A percentile compares a stretch with the other conserved stretches of the same genome.
phyloP scores from a whole-genome alignment of 2,797 vertebrate genomes.

The Menidia menidia region DNA sequence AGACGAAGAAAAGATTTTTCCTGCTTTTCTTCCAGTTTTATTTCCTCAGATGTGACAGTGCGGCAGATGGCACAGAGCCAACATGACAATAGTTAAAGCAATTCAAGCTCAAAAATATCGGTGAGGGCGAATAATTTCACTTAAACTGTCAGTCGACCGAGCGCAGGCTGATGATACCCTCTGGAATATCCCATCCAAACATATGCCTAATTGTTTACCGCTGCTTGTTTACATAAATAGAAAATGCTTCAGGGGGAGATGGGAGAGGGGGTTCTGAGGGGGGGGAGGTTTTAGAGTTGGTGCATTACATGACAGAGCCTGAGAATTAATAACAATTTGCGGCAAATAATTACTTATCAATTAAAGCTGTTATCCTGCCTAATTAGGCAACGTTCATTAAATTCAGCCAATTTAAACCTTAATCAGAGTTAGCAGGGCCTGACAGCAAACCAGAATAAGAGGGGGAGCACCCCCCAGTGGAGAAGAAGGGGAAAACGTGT shows the following conservation, averaged over 20 bases:
- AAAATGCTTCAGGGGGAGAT: constrained; percentile 64
- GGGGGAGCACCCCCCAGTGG: constrained; percentile 85
- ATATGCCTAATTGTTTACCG: constrained; percentile 79
- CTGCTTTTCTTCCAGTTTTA: constrained; percentile 1
- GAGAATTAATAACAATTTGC: constrained; percentile 81
- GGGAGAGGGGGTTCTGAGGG: neutral
- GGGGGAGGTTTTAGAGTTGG: constrained; percentile 51
- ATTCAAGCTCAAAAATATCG: constrained; percentile 77
- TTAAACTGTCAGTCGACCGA: constrained; percentile 57
- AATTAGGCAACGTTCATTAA: constrained; percentile 94
- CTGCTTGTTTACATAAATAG: constrained; percentile 80
- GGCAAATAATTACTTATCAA: constrained; percentile 85
- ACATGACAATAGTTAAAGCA: constrained; percentile 82
- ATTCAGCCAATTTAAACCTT: constrained; percentile 96
- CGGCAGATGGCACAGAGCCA: constrained; percentile 40
- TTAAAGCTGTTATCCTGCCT: constrained; percentile 95
- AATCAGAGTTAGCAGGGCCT: constrained; percentile 91
- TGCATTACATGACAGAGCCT: constrained; percentile 64
- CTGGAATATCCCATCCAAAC: constrained; percentile 67
- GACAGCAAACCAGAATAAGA: constrained; percentile 68
- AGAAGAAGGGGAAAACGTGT: neutral
- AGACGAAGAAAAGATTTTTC: no score
- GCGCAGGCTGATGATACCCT: constrained; percentile 61
- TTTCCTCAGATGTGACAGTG: constrained; percentile 23
- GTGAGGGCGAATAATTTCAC: constrained; percentile 56